Conservation (phyloP, 2,113 vertebrate species). For the Tauraco erythrolophus region DNA sequence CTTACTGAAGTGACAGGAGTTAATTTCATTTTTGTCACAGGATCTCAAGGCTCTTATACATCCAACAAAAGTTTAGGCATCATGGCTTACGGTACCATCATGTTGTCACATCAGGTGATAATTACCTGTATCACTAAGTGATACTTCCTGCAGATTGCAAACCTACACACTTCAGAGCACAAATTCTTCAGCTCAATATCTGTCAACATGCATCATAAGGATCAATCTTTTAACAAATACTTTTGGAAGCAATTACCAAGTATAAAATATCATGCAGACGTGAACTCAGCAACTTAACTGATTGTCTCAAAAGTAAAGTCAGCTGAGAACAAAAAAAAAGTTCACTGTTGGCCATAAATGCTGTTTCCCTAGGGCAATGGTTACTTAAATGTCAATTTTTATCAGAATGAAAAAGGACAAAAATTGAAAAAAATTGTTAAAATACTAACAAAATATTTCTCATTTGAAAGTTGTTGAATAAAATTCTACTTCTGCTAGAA, state of each 20-base stretch:
- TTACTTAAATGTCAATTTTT: not conserved
- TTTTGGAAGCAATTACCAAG: not conserved
- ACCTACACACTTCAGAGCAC: not conserved
- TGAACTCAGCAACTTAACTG: not conserved
- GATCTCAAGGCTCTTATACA: not conserved
- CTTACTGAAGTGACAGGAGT: not conserved
- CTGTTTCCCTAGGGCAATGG: not conserved
- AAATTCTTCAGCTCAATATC: not conserved
- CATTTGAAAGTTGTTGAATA: not conserved
- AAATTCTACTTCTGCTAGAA: not conserved
- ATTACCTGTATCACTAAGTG: not conserved
- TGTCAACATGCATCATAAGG: not conserved
- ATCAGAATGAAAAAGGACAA: not conserved
- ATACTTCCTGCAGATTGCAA: not conserved
- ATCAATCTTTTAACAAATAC: not conserved
- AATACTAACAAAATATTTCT: not conserved
- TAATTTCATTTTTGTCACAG: slow-evolving; percentile 2
- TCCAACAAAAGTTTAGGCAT: not conserved
- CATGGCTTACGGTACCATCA: not conserved
- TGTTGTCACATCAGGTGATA: not conserved
- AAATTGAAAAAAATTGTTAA: not conserved
- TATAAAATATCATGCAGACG: not conserved
- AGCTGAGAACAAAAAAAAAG: not conserved
- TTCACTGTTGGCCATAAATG: not conserved
- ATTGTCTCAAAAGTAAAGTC: not conserved